Evolutionary conservation across 2,888 invertebrate genomes (phyloP).

Genomic region (Mycogona germanica): DNA sequence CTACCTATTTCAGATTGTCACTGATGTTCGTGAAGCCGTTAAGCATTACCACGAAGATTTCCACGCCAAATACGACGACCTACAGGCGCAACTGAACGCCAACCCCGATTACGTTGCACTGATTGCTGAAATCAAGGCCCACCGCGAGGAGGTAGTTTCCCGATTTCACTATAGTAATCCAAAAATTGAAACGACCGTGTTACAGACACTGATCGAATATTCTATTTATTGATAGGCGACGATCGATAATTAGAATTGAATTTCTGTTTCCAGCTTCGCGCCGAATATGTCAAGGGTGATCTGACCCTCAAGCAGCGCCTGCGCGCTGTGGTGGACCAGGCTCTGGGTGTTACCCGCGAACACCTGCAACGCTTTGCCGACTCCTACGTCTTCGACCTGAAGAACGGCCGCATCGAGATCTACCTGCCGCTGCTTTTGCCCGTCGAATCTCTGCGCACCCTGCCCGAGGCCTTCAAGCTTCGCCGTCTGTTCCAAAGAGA

Average conservation of each 20-base stretch:
- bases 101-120: conserved; percentile 8
- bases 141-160: conserved; percentile 7
- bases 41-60: neutral
- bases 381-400: neutral
- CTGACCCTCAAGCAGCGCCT: neutral
- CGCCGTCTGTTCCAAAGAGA: neutral
- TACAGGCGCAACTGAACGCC: neutral
- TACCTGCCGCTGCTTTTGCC: conserved; percentile 14
- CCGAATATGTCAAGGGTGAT: neutral
- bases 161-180: too few relatives aligned
- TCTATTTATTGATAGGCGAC: too few relatives aligned
- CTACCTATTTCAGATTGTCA: neutral
- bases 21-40: neutral
- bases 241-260: too few relatives aligned
- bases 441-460: conserved; percentile 8
- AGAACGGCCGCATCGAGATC: conserved; percentile 10
- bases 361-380: neutral
- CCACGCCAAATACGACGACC: neutral
- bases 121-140: neutral
- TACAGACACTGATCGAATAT: too few relatives aligned
- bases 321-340: neutral
- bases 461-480: conserved; percentile 9
- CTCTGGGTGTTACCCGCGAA: neutral
- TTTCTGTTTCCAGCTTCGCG: neutral
- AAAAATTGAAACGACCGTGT: too few relatives aligned